Evolutionary conservation across 1,140 invertebrate genomes (phyloP).

Genomic region (Drosophila repleta): DNA sequence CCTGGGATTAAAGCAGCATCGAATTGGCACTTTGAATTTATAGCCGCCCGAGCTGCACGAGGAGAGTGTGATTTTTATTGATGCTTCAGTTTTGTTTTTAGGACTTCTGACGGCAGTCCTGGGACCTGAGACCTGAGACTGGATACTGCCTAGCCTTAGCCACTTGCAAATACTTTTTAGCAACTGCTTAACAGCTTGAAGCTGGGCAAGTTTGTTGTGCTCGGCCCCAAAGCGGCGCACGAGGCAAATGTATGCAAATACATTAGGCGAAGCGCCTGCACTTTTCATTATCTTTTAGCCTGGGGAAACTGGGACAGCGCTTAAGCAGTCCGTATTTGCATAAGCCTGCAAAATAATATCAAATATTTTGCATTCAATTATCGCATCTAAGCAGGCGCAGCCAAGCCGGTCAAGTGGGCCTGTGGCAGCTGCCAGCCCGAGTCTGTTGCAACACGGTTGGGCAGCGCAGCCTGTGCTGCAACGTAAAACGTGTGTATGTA

Average conservation of each 20-base stretch:
- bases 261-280: slow-evolving; percentile 58
- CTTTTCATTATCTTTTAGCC: slow-evolving; percentile 65
- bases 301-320: slow-evolving; percentile 10
- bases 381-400: slow-evolving; percentile 49
- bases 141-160: slow-evolving; percentile 12
- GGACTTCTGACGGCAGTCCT: not conserved
- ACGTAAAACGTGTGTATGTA: slow-evolving; percentile 71
- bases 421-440: slow-evolving; percentile 26
- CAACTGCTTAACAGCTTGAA: slow-evolving; percentile 46
- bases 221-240: slow-evolving; percentile 8
- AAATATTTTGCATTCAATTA: slow-evolving; percentile 83
- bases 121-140: slow-evolving; percentile 8
- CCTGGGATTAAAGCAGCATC: slow-evolving; percentile 78
- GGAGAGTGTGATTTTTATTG: slow-evolving; percentile 79
- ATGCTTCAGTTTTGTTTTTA: slow-evolving; percentile 60
- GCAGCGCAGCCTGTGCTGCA: slow-evolving; percentile 33
- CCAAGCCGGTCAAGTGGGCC: slow-evolving; percentile 12
- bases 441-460: not conserved
- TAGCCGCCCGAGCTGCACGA: slow-evolving; percentile 66
- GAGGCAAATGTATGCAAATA: slow-evolving; percentile 70
- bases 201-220: slow-evolving; percentile 34
- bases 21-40: slow-evolving; percentile 80
- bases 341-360: slow-evolving; percentile 78
- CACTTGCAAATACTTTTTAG: slow-evolving; percentile 60
- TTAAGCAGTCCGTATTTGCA: slow-evolving; percentile 70